Percentiles rank a stretch among this genome's conserved stretches.
These are phyloP conservation scores for Campaea margaritaria DNA, from an alignment of 2,888 invertebrate species.

Conservation along the genomic window DNA sequence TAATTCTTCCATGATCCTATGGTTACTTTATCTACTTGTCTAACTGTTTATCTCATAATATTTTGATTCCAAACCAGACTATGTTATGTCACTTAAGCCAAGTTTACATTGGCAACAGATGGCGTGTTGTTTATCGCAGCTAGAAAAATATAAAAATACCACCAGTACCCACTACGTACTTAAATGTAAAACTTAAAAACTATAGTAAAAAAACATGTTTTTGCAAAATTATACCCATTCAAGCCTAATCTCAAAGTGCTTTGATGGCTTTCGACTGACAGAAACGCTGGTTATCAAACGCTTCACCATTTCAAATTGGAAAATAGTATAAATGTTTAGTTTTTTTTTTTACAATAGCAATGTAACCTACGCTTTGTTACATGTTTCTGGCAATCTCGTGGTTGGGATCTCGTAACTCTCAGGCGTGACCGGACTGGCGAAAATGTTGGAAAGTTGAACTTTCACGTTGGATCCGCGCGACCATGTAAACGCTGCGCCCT, in stretches of 20 bases:
- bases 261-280: too few species aligned
- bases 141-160: too few species aligned
- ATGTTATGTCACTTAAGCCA: constrained; percentile 2
- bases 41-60: constrained; percentile 30
- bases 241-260: too few species aligned
- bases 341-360: constrained; percentile 2
- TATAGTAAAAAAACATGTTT: too few species aligned
- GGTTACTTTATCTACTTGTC: too few species aligned
- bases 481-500: constrained; percentile 31
- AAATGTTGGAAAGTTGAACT: constrained; percentile 35
- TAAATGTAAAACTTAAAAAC: too few species aligned
- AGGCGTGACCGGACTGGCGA: constrained; percentile 41
- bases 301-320: neutral
- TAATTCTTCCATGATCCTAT: too few species aligned
- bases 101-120: neutral
- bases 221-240: too few species aligned
- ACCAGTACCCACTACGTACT: too few species aligned
- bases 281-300: too few species aligned
- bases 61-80: constrained; percentile 3
- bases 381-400: constrained; percentile 39
- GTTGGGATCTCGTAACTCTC: constrained; percentile 42
- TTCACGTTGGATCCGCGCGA: constrained; percentile 30
- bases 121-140: too few species aligned
- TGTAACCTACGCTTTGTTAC: constrained; percentile 34
- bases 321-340: neutral